phyloP scores from a whole-genome alignment of 2,888 invertebrate species.

The Azorinus chamasolen region DNA sequence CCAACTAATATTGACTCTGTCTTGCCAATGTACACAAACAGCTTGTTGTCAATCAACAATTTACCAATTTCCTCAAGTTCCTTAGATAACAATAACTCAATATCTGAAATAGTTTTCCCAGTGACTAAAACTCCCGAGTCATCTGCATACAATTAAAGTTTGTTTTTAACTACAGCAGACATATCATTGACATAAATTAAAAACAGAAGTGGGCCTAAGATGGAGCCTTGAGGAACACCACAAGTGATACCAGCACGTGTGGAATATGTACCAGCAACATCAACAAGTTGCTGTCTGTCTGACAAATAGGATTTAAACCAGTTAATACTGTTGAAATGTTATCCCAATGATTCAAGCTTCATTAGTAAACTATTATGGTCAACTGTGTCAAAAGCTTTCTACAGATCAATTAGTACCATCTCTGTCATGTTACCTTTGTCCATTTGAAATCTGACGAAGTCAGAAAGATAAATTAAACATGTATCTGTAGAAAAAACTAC shows the following conservation, averaged over 20 bases:
- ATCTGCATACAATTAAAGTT: conserved; percentile 2
- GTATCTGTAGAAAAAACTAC: not conserved
- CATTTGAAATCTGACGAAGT: not conserved
- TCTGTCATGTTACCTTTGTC: not conserved
- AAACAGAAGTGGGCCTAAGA: too few relatives aligned
- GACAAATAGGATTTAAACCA: not conserved
- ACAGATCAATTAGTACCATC: not conserved
- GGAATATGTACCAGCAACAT: not conserved
- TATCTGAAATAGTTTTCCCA: conserved; percentile 6
- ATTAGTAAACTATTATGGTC: not conserved
- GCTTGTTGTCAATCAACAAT: conserved; percentile 8
- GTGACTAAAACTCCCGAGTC: not conserved
- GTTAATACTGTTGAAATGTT: not conserved
- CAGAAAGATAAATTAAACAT: not conserved
- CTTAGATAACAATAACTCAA: not conserved
- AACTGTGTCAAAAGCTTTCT: not conserved
- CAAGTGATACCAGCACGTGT: not conserved
- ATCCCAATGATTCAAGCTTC: not conserved
- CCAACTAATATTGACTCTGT: not conserved
- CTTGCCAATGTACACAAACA: conserved; percentile 5
- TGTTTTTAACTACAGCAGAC: not conserved
- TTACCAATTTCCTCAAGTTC: conserved; percentile 1
- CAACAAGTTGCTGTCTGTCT: not conserved
- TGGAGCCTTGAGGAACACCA: not conserved
- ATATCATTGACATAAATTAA: too few relatives aligned